Conservation (phyloP, 1,140 invertebrate species). For the Bombus breviceps region DNA sequence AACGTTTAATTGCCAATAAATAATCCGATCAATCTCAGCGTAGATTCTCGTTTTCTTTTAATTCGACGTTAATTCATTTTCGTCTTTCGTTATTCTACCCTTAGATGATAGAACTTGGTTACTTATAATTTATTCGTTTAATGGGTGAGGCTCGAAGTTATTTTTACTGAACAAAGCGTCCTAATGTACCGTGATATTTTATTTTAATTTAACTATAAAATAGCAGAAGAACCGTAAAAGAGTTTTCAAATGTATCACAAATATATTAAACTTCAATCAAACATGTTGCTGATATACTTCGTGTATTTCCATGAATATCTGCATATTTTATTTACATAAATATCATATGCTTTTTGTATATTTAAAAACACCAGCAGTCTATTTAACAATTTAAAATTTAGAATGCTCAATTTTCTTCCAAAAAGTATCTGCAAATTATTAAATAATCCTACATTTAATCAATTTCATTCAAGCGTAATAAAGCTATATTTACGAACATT, state of each 20-base stretch:
- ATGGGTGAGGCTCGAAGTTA: neutral
- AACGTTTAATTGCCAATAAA: neutral
- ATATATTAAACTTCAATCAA: neutral
- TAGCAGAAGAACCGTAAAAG: neutral
- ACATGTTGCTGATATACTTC: too few relatives aligned
- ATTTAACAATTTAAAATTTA: neutral
- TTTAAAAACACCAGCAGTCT: too few relatives aligned
- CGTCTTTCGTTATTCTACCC: too few relatives aligned
- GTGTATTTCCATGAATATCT: neutral
- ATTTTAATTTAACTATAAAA: neutral
- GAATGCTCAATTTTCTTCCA: too few relatives aligned
- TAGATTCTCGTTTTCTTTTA: neutral
- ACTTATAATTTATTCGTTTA: neutral
- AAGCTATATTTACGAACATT: neutral
- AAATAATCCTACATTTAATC: neutral
- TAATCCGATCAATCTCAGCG: neutral
- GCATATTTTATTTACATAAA: constrained; percentile 1
- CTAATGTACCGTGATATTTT: neutral
- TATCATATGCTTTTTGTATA: neutral
- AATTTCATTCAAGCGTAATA: neutral
- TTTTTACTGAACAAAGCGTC: neutral
- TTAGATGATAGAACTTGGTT: neutral
- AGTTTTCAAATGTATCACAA: neutral
- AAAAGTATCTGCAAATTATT: neutral
- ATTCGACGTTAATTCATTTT: too few relatives aligned